Evolutionary conservation across 2,888 invertebrate genomes (phyloP), one percentile per base, ranked within the genome.

Genomic region (Eilema sororculum): DNA sequence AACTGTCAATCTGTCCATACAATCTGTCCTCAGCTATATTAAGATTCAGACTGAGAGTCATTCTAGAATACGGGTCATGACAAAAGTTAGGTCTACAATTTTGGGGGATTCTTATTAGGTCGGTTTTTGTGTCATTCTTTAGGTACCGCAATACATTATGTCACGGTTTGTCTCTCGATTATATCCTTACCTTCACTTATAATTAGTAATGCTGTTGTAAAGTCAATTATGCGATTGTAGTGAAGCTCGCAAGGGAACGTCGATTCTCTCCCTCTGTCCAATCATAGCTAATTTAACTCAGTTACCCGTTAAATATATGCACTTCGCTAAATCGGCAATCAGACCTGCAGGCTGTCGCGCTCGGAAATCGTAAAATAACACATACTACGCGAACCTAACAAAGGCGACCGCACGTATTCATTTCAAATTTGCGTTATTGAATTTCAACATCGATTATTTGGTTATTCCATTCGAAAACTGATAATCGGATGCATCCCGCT

Each of bases 351-450:
- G n/a, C 80, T 75, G 82, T 83, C 82, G 79, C 79, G 76, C 77
- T 71, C 77, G 79, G 74, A 84, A 85, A 86, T 87, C 79, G 75
- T 82, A 73, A 82, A 82, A 82, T 79, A 82, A 79, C 79, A 77
- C 78, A 75, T 79, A 76, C 77, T 75, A 80, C 78, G 78, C 79
- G 76, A 69, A 74, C 78, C 69, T 73, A 78, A 83, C 84, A 84
- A 87, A 84, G 83, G 82, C 79, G 75, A 75, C 75, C 77, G 77
- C 79, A 79, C 81, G 84, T 87, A 89, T 91, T 89, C 83, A 90
- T 90, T 88, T 86, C 86, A 70, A 81, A 87, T 87, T 87, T 86
- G 86, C 86, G 87, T 88, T 88, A 91, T 91, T 91, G 85, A 90
- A 93, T 91, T 87, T 87, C 77, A 79, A 75, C 78, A 84, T 84